Conservation (phyloP, 2,888 invertebrate species). For the Macrophya alboannulata region DNA sequence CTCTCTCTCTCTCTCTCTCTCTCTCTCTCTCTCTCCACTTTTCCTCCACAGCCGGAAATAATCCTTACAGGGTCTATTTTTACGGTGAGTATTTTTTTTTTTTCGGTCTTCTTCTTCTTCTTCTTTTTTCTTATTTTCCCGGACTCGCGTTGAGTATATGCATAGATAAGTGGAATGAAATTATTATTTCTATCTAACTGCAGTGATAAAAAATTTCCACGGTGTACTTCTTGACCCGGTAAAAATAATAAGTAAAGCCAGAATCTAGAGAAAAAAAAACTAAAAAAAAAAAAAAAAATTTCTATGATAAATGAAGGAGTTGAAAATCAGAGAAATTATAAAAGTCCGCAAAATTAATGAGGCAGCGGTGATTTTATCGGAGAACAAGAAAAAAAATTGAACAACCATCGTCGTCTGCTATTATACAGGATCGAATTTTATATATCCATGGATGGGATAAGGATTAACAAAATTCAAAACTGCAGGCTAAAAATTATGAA, state of each 20-base stretch:
- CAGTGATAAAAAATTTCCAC: background rate
- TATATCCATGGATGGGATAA: background rate
- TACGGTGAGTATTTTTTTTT: background rate
- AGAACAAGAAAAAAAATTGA: no score
- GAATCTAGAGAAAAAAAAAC: no score
- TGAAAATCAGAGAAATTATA: no score
- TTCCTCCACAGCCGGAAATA: background rate
- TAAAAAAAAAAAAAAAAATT: no score
- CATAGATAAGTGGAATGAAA: background rate
- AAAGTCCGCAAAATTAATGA: no score
- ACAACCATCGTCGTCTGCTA: no score
- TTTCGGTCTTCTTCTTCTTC: background rate
- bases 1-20: no score
- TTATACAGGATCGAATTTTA: no score
- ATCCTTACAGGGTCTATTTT: background rate
- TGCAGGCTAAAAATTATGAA: background rate
- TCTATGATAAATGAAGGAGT: no score
- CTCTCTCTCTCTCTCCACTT: background rate
- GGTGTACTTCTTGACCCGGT: background rate
- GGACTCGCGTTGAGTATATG: background rate
- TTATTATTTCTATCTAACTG: background rate
- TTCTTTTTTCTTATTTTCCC: background rate
- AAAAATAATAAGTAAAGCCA: no score
- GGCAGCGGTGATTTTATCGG: no score
- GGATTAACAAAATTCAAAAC: background rate